Conservation (phyloP, 2,888 invertebrate species). For the Rotaria macrura region DNA sequence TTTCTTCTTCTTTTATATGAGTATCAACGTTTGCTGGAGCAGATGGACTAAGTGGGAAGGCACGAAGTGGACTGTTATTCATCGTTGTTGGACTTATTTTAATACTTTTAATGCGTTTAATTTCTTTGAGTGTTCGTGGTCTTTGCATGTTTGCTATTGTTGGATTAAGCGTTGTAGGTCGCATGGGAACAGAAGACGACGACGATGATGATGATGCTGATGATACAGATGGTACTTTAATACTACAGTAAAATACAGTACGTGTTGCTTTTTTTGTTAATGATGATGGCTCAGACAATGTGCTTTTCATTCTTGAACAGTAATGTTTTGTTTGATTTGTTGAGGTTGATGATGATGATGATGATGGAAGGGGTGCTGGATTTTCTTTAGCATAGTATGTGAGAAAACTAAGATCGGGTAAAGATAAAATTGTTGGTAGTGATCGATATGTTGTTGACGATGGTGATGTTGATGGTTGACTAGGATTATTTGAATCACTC, state of each 20-base stretch:
- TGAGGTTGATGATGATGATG: neutral
- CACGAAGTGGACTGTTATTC: neutral
- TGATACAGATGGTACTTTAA: neutral
- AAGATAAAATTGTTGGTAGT: neutral
- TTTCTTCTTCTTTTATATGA: neutral
- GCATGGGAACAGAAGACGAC: neutral
- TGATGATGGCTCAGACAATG: neutral
- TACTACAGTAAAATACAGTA: neutral
- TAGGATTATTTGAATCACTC: neutral
- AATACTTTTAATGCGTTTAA: conserved; percentile 20
- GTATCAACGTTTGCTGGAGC: neutral
- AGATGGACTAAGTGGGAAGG: neutral
- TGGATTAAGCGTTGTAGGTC: neutral
- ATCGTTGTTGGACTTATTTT: neutral
- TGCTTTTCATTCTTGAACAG: neutral
- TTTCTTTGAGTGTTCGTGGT: conserved; percentile 18
- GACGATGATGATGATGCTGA: too few species aligned
- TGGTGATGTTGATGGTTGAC: neutral
- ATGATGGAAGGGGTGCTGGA: neutral
- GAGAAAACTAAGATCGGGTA: neutral
- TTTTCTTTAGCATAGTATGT: neutral
- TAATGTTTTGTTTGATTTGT: neutral
- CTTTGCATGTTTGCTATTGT: neutral
- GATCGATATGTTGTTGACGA: neutral
- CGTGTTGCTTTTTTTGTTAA: neutral